Conservation (phyloP, 2,888 invertebrate genomes). For the Notodonta dromedarius region DNA sequence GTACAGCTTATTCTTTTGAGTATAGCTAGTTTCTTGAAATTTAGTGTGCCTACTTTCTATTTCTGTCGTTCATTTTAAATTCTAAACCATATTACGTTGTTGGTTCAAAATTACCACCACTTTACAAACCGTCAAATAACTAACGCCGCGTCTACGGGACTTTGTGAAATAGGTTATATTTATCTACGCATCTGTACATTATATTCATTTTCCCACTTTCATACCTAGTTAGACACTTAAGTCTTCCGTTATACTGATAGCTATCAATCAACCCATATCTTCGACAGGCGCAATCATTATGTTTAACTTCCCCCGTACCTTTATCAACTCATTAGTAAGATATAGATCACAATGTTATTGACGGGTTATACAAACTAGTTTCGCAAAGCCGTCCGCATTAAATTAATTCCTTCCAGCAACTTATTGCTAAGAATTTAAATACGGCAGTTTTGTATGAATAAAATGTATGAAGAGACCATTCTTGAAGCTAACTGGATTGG, state of each 20-base stretch:
- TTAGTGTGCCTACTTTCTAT: too few relatives aligned
- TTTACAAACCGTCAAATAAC: too few relatives aligned
- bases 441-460: background rate
- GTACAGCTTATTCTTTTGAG: too few relatives aligned
- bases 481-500: background rate
- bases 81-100: too few relatives aligned
- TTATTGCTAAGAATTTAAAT: background rate
- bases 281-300: background rate
- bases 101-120: too few relatives aligned
- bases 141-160: too few relatives aligned
- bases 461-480: background rate
- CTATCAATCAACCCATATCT: background rate
- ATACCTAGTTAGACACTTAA: background rate
- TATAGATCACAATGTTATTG: constrained; percentile 18
- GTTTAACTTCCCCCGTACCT: background rate
- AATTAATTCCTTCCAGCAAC: background rate
- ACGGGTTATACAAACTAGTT: constrained; percentile 5
- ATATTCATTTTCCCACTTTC: background rate
- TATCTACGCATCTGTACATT: too few relatives aligned
- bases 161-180: too few relatives aligned
- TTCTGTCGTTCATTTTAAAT: too few relatives aligned
- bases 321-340: constrained; percentile 16
- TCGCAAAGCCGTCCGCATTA: constrained; percentile 5
- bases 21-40: too few relatives aligned
- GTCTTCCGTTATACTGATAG: background rate